Conservation (phyloP, 2,888 invertebrate genomes). For the Carterocephalus palaemon region DNA sequence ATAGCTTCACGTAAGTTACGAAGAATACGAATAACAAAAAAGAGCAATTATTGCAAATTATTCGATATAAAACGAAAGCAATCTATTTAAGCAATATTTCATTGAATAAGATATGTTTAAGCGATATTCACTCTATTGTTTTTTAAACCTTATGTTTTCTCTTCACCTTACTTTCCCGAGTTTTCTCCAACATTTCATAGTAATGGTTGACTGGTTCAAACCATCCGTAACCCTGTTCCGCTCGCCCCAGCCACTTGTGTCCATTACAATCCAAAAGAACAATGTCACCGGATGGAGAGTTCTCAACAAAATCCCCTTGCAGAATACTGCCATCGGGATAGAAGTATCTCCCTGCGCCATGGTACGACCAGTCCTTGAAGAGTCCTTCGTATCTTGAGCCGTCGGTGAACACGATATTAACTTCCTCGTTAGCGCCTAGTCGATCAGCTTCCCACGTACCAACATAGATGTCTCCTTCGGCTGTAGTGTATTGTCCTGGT, state of each 20-base stretch:
- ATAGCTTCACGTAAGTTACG: too few species aligned
- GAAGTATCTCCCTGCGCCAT: conserved; percentile 66
- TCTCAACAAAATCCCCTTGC: conserved; percentile 68
- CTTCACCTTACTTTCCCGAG: conserved; percentile 32
- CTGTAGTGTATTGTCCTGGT: conserved; percentile 76
- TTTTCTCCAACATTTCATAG: conserved; percentile 55
- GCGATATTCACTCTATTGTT: too few species aligned
- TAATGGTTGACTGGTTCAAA: conserved; percentile 64
- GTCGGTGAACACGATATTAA: conserved; percentile 62
- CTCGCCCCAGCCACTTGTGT: conserved; percentile 73
- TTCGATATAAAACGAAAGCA: too few species aligned
- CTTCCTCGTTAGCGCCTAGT: conserved; percentile 52
- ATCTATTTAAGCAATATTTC: conserved; percentile 51
- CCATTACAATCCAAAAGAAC: conserved; percentile 72
- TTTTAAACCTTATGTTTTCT: conserved; percentile 10
- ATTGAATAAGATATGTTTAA: too few species aligned
- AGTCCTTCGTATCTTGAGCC: conserved; percentile 71
- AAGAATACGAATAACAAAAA: too few species aligned
- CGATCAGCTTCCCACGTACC: conserved; percentile 79
- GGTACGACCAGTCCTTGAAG: conserved; percentile 69
- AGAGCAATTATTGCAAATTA: too few species aligned
- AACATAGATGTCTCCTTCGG: conserved; percentile 77
- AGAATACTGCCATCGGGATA: conserved; percentile 74
- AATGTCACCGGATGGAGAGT: conserved; percentile 66
- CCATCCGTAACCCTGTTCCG: conserved; percentile 61